Evolutionary conservation across 2,888 invertebrate genomes (phyloP).

Genomic region (Eumerus sabulonum): DNA sequence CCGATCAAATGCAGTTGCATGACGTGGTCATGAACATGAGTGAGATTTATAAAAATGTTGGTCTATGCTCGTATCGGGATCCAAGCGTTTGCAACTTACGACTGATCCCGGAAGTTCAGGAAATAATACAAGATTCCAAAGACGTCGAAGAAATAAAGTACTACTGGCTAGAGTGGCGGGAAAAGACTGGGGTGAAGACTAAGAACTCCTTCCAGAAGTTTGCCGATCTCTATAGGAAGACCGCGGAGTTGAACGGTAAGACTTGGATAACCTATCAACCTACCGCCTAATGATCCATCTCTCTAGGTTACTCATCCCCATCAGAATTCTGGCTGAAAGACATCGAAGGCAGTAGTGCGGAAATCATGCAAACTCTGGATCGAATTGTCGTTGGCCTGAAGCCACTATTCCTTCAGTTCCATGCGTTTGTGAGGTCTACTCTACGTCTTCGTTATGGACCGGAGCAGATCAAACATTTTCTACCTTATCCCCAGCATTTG

Average conservation of each 20-base stretch:
- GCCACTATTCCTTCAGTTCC: slow-evolving; percentile 76
- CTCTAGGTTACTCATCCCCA: slow-evolving; percentile 73
- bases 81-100: slow-evolving; percentile 83
- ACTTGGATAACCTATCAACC: not conserved
- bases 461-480: slow-evolving; percentile 69
- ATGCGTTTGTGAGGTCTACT: slow-evolving; percentile 75
- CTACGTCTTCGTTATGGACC: slow-evolving; percentile 73
- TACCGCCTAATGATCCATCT: not conserved
- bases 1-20: slow-evolving; percentile 82
- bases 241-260: slow-evolving; percentile 74
- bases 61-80: slow-evolving; percentile 85
- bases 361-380: slow-evolving; percentile 73
- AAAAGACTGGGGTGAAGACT: slow-evolving; percentile 72
- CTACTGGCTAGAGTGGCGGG: slow-evolving; percentile 77
- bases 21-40: slow-evolving; percentile 86
- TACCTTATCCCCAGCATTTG: slow-evolving; percentile 76
- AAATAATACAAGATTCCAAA: slow-evolving; percentile 72
- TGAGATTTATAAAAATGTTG: slow-evolving; percentile 86
- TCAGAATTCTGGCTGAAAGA: slow-evolving; percentile 85
- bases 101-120: slow-evolving; percentile 82
- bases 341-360: slow-evolving; percentile 80
- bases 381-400: slow-evolving; percentile 71
- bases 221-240: slow-evolving; percentile 74
- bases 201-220: slow-evolving; percentile 73
- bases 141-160: slow-evolving; percentile 75